These are phyloP conservation scores for Oncorhynchus gorbuscha DNA, from an alignment of 2,113 vertebrate genomes.

Conservation along the genomic window DNA sequence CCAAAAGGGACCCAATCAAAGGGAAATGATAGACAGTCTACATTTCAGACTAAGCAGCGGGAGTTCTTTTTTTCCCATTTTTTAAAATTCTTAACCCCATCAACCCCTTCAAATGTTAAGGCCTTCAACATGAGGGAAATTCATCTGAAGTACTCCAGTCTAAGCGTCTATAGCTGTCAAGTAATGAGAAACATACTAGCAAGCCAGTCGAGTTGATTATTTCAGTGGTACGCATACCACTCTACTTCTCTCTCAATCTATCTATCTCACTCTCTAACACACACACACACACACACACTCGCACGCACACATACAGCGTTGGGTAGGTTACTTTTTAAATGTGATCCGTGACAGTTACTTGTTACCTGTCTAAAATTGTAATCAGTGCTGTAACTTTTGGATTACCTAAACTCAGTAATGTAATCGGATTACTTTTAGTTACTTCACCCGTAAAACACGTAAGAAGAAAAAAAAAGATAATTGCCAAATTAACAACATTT, in stretches of 20 bases:
- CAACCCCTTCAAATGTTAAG: background rate
- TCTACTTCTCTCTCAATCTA: background rate
- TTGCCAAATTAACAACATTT: too few relatives aligned
- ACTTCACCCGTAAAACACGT: too few relatives aligned
- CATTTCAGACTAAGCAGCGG: constrained; percentile 39
- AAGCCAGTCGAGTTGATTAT: background rate
- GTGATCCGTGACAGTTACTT: too few relatives aligned
- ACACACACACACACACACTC: background rate
- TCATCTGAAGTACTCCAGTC: constrained; percentile 5
- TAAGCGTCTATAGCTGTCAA: constrained; percentile 12
- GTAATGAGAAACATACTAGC: constrained; percentile 10
- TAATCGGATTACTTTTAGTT: too few relatives aligned
- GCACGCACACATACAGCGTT: too few relatives aligned
- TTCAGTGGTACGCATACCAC: background rate
- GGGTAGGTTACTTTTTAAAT: too few relatives aligned
- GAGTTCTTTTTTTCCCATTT: constrained; percentile 41
- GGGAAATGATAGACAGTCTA: constrained; percentile 63
- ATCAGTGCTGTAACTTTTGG: too few relatives aligned
- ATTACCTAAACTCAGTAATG: too few relatives aligned
- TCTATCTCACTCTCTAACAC: background rate
- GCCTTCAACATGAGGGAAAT: background rate
- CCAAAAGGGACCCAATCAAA: constrained; percentile 68
- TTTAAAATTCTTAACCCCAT: constrained; percentile 52
- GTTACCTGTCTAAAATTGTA: too few relatives aligned
- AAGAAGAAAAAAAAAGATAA: too few relatives aligned